phyloP scores from a whole-genome alignment of 2,113 vertebrate species.

The Corythaeola cristata region DNA sequence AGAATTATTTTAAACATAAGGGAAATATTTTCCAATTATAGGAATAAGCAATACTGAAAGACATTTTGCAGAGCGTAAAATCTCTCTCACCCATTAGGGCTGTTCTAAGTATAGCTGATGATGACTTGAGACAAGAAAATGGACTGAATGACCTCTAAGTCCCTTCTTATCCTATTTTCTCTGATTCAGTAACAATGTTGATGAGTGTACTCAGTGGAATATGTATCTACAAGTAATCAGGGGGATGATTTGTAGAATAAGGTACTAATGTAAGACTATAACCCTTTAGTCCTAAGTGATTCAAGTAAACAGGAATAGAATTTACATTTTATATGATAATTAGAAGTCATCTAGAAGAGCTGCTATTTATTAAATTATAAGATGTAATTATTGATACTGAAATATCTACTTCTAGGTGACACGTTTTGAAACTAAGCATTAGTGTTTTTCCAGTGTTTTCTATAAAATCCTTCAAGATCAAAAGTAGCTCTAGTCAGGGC shows the following conservation, averaged over 20 bases:
- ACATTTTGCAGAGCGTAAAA: not conserved
- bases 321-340: conserved; percentile 20
- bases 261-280: not conserved
- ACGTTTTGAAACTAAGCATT: not conserved
- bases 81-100: not conserved
- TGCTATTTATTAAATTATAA: conserved; percentile 46
- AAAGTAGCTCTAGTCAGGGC: not conserved
- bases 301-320: conserved; percentile 40
- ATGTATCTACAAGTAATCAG: conserved; percentile 20
- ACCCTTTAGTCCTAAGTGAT: conserved; percentile 23
- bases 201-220: not conserved
- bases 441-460: not conserved
- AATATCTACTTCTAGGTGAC: conserved; percentile 34
- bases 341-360: conserved; percentile 13
- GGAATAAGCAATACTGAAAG: not conserved
- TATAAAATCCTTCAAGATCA: not conserved
- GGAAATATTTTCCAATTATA: not conserved
- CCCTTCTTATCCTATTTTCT: conserved; percentile 9
- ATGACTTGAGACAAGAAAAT: not conserved
- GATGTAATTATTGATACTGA: conserved; percentile 49
- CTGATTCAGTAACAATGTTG: not conserved
- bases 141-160: not conserved
- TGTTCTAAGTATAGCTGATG: not conserved
- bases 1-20: not conserved
- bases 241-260: conserved; percentile 5